Evolutionary conservation across 2,888 invertebrate species (phyloP), one percentile per base, ranked within the genome.

Genomic region (Hoplodrina ambigua): DNA sequence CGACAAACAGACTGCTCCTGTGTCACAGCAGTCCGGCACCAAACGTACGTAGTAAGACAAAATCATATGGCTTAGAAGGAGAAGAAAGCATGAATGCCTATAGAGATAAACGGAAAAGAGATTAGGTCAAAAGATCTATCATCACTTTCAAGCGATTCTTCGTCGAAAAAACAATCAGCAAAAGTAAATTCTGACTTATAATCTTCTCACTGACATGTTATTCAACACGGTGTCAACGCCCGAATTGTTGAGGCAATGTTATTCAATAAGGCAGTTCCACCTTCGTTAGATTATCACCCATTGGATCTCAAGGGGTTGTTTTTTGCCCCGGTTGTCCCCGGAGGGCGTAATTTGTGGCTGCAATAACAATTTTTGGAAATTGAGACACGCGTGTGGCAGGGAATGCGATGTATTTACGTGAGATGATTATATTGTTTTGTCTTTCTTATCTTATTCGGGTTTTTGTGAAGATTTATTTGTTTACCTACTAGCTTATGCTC

Each of bases 271-370:
- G 81, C 83, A 81, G 77, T 83, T 75, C 77, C 82, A 82, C 82
- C 72, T 83, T 81, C 54, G 56, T 69, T 78, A 81, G 72, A 85
- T 87, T 88, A 90, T 90, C 90, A 64, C 59, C 68, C 68, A 80
- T 55, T 70, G 56, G 72, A 89, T 90, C 88, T 86, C 69, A 82
- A 88, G 85, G 89, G 90, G 86, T 83, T 69, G 75, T 75, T 85
- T 81, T 80, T 80, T 74, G 80, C 56, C 58, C 72, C 67, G 61
- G 72, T 56, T 70, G 64, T 70, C 74, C 85, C 85, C 79, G 68
- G 73, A 69, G 76, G 74, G 73, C 66, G 72, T 86, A 87, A 86
- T 87, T 86, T 83, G 83, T 85, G 72, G 76, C 75, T 63, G 68
- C 75, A 72, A 81, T 84, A 82, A 82, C 77, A 86, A 46, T 79